Conservation (phyloP, 2,113 vertebrate genomes). For the Eonycteris spelaea region DNA sequence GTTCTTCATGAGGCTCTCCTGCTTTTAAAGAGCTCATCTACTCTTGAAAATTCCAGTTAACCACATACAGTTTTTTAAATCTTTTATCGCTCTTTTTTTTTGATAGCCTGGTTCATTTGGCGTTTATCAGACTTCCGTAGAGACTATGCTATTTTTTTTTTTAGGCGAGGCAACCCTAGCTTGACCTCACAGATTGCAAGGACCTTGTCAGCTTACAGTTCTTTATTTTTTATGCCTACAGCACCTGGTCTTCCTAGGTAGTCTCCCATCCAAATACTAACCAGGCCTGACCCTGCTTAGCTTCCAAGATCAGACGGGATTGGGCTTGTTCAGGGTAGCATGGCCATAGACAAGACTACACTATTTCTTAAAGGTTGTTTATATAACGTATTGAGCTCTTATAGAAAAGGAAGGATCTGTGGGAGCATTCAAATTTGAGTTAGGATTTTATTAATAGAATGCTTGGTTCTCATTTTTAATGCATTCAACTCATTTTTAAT, state of each 20-base stretch:
- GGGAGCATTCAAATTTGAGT: neutral
- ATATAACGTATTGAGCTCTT: neutral
- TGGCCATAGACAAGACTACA: no score
- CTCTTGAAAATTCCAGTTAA: slow-evolving; percentile 22
- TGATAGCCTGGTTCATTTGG: neutral
- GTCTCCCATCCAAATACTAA: no score
- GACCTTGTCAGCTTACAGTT: no score
- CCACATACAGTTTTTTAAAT: neutral
- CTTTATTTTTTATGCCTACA: no score
- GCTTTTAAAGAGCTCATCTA: neutral
- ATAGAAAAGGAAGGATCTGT: neutral
- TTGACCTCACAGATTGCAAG: no score
- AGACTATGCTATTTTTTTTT: neutral
- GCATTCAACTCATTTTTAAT: slow-evolving; percentile 11
- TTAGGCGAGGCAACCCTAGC: no score
- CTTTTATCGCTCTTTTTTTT: neutral
- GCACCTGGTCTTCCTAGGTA: no score
- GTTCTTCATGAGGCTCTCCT: neutral
- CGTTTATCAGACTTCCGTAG: neutral
- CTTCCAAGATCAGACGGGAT: no score
- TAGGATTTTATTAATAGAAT: slow-evolving; percentile 14
- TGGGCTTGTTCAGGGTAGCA: no score
- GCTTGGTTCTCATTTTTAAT: neutral
- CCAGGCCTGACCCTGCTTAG: no score
- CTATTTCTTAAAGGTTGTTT: neutral